Percentiles rank a stretch among this genome's conserved stretches.
Evolutionary conservation across 2,113 vertebrate species (phyloP).

Genomic region (Oxyura jamaicensis): DNA sequence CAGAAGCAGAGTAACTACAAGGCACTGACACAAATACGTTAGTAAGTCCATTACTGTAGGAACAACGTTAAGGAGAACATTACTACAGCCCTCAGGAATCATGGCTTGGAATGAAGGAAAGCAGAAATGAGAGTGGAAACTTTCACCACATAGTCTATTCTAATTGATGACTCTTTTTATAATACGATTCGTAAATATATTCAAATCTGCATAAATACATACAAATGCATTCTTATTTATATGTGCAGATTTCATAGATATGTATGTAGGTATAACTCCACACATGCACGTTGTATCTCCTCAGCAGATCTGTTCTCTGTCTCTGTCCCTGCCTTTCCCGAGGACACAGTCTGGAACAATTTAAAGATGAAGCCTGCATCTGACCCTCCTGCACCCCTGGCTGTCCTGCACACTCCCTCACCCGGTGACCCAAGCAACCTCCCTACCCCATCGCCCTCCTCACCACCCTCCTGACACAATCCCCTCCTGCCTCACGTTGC

Average conservation of each 20-base stretch:
- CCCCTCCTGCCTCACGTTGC: not conserved
- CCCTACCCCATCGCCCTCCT: not conserved
- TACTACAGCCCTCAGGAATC: not conserved
- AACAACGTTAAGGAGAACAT: not conserved
- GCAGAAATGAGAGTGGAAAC: not conserved
- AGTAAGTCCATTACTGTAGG: not conserved
- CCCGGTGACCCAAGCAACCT: not conserved
- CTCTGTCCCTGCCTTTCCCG: not conserved
- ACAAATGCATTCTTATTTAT: not conserved
- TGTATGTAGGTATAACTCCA: not conserved
- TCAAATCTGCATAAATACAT: not conserved
- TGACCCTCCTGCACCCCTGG: not conserved
- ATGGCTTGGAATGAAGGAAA: not conserved
- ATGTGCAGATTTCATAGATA: not conserved
- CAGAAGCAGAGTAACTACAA: not conserved
- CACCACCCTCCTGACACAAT: not conserved
- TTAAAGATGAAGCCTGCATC: constrained; percentile 7
- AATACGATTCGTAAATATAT: not conserved
- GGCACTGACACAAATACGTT: not conserved
- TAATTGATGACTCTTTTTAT: not conserved
- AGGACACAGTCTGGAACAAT: not conserved
- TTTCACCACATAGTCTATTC: not conserved
- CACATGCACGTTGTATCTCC: not conserved
- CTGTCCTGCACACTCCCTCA: not conserved
- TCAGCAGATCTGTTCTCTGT: not conserved